These are phyloP conservation scores for Hucho hucho DNA, from an alignment of 2,113 vertebrate genomes.

Conservation along the genomic window DNA sequence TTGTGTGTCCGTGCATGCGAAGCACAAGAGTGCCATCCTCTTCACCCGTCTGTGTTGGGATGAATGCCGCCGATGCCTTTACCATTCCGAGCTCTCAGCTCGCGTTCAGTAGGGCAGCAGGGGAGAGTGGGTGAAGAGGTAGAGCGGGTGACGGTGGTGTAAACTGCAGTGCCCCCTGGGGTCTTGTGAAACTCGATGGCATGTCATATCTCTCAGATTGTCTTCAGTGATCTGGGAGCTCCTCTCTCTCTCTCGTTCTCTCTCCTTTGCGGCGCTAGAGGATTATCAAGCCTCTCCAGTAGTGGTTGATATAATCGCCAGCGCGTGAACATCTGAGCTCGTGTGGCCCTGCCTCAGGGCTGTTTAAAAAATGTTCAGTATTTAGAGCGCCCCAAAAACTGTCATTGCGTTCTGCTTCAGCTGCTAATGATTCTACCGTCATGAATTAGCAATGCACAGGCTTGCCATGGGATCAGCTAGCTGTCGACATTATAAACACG, in stretches of 20 bases:
- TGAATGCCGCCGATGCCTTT: constrained; percentile 14
- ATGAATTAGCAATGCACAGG: constrained; percentile 41
- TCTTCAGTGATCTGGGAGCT: constrained; percentile 56
- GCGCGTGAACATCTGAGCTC: constrained; percentile 15
- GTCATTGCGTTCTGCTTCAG: constrained; percentile 14
- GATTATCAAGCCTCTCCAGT: constrained; percentile 47
- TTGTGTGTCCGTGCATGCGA: not conserved
- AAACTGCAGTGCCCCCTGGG: not conserved
- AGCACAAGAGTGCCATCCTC: not conserved
- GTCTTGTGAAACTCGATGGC: constrained; percentile 11
- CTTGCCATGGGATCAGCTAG: constrained; percentile 26
- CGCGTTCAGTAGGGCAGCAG: constrained; percentile 61
- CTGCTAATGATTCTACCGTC: constrained; percentile 48
- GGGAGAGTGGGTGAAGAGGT: constrained; percentile 4
- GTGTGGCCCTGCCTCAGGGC: constrained; percentile 10
- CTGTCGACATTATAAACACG: constrained; percentile 33
- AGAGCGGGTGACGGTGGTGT: not conserved
- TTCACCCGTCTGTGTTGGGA: not conserved
- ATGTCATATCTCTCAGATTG: constrained; percentile 55
- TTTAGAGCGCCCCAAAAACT: constrained; percentile 22
- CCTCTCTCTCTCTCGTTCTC: not conserved
- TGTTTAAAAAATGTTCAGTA: not conserved
- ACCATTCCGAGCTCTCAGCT: constrained; percentile 6
- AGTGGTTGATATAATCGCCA: constrained; percentile 26
- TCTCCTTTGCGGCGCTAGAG: constrained; percentile 39